A percentile compares a stretch with the other conserved stretches of the same genome.
phyloP scores from a whole-genome alignment of 2,113 vertebrate genomes.

The Cyphomyrus discorhynchus region DNA sequence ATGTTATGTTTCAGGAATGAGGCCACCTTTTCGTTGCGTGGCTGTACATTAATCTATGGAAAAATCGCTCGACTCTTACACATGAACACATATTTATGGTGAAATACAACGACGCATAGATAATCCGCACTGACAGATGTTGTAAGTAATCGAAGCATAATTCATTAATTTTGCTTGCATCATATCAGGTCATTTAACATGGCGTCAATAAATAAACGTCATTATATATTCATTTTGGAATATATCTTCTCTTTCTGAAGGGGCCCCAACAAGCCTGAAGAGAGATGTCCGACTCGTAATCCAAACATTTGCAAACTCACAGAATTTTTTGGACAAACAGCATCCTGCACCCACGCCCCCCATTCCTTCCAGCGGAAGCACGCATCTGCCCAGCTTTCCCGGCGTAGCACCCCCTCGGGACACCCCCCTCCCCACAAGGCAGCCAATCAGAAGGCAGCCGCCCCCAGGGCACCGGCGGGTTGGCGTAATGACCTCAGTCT shows the following conservation, averaged over 20 bases:
- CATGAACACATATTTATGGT: background rate
- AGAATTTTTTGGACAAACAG: background rate
- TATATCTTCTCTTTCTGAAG: background rate
- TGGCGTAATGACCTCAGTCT: conserved; percentile 12
- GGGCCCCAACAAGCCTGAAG: background rate
- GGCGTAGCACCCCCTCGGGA: background rate
- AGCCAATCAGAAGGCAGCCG: background rate
- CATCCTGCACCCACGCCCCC: background rate
- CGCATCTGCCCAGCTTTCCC: conserved; percentile 10
- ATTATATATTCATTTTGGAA: background rate
- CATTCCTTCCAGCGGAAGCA: conserved; percentile 15
- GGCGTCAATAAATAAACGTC: background rate
- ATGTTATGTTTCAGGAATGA: background rate
- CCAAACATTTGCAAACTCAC: background rate
- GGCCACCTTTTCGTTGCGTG: background rate
- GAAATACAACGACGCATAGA: background rate
- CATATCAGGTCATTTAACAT: background rate
- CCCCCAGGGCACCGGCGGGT: background rate
- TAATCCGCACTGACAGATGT: background rate
- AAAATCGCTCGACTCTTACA: background rate
- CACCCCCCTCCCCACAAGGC: background rate
- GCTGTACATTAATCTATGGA: background rate
- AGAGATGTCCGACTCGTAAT: background rate
- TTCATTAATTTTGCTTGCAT: background rate
- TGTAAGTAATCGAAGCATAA: background rate